Evolutionary conservation across 2,113 vertebrate species (phyloP).

Genomic region (Ginglymostoma cirratum): DNA sequence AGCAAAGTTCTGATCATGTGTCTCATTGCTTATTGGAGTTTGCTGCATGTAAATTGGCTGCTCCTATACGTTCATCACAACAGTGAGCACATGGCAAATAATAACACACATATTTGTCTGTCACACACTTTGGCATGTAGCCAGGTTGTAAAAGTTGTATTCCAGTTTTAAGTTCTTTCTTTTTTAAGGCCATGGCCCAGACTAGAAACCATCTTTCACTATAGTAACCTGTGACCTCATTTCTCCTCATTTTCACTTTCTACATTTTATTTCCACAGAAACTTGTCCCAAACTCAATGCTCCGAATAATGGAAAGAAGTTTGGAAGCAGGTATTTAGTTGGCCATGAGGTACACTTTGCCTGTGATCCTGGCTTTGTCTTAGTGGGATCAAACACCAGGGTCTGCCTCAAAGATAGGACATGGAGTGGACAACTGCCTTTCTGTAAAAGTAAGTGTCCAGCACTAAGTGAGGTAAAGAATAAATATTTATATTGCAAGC

Average conservation of each 20-base stretch:
- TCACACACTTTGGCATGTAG: background rate
- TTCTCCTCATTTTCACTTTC: background rate
- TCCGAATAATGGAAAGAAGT: conserved; percentile 60
- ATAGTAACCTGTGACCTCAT: no score
- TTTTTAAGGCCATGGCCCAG: background rate
- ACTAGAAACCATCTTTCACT: no score
- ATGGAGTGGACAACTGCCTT: conserved; percentile 65
- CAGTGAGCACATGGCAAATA: background rate
- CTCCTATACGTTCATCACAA: background rate
- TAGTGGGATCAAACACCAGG: conserved; percentile 66
- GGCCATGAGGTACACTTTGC: conserved; percentile 72
- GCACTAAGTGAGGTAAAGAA: background rate
- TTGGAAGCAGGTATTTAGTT: conserved; percentile 54
- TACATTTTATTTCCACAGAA: conserved; percentile 47
- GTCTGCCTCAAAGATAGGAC: conserved; percentile 60
- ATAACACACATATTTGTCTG: background rate
- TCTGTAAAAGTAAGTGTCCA: conserved; percentile 62
- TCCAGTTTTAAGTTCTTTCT: background rate
- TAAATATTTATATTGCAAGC: background rate
- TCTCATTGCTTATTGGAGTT: background rate
- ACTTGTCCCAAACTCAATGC: conserved; percentile 56
- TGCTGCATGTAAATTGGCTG: background rate
- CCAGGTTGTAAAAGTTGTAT: background rate
- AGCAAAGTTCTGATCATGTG: background rate
- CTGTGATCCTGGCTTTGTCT: conserved; percentile 60